A percentile compares a stretch with the other conserved stretches of the same genome.
These are phyloP conservation scores for Eptatretus atami DNA, from an alignment of 2,797 vertebrate genomes.

Conservation along the genomic window DNA sequence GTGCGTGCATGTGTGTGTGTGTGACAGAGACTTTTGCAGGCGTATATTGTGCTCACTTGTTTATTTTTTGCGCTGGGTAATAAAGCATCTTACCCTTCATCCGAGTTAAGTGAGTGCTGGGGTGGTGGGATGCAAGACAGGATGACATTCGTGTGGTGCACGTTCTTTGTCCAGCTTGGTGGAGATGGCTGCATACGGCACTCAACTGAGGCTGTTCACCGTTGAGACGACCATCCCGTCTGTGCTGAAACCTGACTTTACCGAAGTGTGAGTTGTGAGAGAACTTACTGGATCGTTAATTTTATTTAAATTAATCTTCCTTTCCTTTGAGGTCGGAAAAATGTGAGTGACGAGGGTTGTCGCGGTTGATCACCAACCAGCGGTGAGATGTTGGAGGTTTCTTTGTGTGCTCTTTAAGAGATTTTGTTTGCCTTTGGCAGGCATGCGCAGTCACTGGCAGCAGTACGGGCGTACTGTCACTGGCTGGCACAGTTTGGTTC, in stretches of 20 bases:
- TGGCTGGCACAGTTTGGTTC: constrained; percentile 86
- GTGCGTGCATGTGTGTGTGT: no score
- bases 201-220: constrained; percentile 70
- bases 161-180: constrained; percentile 29
- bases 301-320: neutral
- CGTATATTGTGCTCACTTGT: no score
- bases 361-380: no score
- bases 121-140: no score
- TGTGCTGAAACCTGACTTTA: constrained; percentile 78
- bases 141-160: constrained; percentile 4
- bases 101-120: no score
- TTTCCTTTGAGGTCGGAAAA: no score
- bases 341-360: no score
- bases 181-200: constrained; percentile 66
- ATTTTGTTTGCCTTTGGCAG: constrained; percentile 11
- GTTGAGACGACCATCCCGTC: constrained; percentile 84
- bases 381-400: no score
- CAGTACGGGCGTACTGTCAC: constrained; percentile 70
- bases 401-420: no score
- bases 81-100: no score
- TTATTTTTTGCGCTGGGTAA: no score
- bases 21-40: no score
- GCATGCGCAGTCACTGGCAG: constrained; percentile 81
- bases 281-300: neutral
- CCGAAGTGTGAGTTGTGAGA: constrained; percentile 55